Evolutionary conservation across 2,797 vertebrate species (phyloP).

Genomic region (Pelochelys cantorii): DNA sequence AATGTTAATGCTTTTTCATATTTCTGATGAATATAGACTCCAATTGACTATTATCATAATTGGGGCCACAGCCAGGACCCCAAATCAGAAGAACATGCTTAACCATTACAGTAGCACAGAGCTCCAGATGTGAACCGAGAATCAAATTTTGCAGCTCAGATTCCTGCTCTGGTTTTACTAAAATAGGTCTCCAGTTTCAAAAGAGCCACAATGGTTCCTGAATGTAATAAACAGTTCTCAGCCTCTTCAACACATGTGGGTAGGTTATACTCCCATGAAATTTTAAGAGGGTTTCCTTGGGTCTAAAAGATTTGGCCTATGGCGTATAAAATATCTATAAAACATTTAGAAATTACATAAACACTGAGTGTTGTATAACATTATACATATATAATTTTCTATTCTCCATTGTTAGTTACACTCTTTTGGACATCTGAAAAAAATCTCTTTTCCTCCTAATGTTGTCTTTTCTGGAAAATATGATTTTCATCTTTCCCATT

Average conservation of each 20-base stretch:
- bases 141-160: too few species aligned
- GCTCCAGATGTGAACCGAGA: too few species aligned
- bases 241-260: background rate
- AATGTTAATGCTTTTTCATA: too few species aligned
- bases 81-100: background rate
- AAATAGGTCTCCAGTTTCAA: background rate
- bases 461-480: background rate
- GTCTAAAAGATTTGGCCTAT: background rate
- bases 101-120: background rate
- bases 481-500: background rate
- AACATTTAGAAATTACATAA: background rate
- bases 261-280: background rate
- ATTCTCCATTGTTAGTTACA: background rate
- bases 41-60: background rate
- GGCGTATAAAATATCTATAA: background rate
- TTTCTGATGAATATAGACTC: too few species aligned
- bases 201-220: background rate
- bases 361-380: background rate
- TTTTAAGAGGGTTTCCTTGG: background rate
- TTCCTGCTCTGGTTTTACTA: too few species aligned
- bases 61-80: background rate
- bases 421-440: background rate
- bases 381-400: background rate
- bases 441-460: background rate
- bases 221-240: background rate